Evolutionary conservation across 1,140 invertebrate genomes (phyloP).

Genomic region (Vanessa atalanta): DNA sequence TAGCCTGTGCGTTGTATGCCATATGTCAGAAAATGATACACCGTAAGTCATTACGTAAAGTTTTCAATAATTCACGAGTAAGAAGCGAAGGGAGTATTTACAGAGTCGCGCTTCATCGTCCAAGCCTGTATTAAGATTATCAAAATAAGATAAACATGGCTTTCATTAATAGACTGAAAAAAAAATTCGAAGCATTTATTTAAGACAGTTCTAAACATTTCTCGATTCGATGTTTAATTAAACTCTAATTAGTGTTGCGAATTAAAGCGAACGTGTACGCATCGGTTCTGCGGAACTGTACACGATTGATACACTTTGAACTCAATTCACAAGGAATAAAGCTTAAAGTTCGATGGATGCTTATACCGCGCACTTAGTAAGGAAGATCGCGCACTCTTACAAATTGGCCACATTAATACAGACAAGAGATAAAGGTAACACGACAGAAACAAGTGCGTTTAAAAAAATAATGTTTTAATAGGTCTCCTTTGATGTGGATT

Average conservation of each 20-base stretch:
- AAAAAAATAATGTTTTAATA: neutral
- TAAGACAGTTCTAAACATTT: slow-evolving; percentile 18
- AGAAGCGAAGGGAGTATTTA: too few species aligned
- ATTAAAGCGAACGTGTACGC: slow-evolving; percentile 61
- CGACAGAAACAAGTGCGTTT: slow-evolving; percentile 40
- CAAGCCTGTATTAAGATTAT: neutral
- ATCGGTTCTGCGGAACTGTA: slow-evolving; percentile 19
- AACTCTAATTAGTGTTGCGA: slow-evolving; percentile 65
- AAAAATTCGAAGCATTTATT: slow-evolving; percentile 12
- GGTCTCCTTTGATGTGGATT: too few species aligned
- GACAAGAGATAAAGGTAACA: slow-evolving; percentile 45
- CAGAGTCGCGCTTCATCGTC: too few species aligned
- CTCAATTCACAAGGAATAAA: slow-evolving; percentile 16
- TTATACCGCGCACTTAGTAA: slow-evolving; percentile 42
- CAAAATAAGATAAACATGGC: neutral
- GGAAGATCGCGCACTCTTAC: slow-evolving; percentile 74
- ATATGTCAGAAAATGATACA: too few species aligned
- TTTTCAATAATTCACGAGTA: too few species aligned
- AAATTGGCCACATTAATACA: slow-evolving; percentile 76
- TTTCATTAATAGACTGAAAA: neutral
- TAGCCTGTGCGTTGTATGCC: too few species aligned
- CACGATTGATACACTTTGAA: slow-evolving; percentile 8
- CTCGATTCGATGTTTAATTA: slow-evolving; percentile 65
- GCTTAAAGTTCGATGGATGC: slow-evolving; percentile 31
- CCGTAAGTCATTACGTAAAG: too few species aligned